Base-by-base conservation (phyloP, 2,113 vertebrate genomes). In the Lonchura striata region DNA sequence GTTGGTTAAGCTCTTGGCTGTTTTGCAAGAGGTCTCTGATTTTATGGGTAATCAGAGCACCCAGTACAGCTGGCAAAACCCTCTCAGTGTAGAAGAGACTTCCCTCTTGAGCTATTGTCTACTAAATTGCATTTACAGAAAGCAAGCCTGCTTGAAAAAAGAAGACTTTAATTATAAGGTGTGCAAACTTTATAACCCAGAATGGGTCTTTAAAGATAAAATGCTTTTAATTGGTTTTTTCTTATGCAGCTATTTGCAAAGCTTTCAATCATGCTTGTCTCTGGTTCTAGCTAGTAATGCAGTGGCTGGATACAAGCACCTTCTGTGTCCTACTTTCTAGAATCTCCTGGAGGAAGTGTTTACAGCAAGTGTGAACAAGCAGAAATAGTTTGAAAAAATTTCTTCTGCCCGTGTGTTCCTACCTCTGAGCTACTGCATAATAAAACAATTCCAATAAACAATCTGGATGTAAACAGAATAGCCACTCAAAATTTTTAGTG, bases 341-440 rank as follows among this genome's bases (percentile, higher is more conserved):
- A 96, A 78, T 76, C 80, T 96, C 85, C 82, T 86, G 92, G 57
- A 95, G 94, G 82, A 96, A 93, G 80, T 95, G 86, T 94, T 95
- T 92, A 92, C 69, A 84, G 92, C 65, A 91, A 96, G 86, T 93
- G 88, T 95, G 95, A 97, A 95, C 95, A 96, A 96, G 92, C 94
- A 96, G 86, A 97, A 97, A 86, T 83, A 81, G 44, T 94, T 63
- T 41, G 42, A 70, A 94, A 69, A 86, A 74, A 64, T 8, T 27
- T 72, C 41, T 92, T 90, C 60, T 95, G 64, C 80, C 90, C 72
- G 79, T 19, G 1, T 79, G 37, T 64, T 80, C 41, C 56, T 74
- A 53, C 56, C 64, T 81, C 52, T 88, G 56, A 95, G 68, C 75
- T 57, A 56, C 80, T 54, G 57, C 53, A 57, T 83, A 69, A 79